Base-by-base conservation (phyloP, 2,113 vertebrate genomes). In the Syrmaticus mikado region DNA sequence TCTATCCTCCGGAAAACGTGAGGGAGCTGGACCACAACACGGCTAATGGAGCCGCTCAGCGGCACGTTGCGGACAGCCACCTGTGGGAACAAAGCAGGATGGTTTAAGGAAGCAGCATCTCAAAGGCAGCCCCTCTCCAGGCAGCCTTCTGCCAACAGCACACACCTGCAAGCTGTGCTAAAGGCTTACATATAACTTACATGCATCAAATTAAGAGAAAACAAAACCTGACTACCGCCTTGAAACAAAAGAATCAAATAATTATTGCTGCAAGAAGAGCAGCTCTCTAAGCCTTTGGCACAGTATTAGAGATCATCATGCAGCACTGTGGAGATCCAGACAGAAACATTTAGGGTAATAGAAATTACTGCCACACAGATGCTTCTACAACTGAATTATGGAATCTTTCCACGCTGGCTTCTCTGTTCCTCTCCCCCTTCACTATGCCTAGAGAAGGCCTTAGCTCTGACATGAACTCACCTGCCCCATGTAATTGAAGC, bases 1-100 rank as follows among this genome's bases (percentile, higher is more conserved):
- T 98, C 96, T 57, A 99, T 97, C 90, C 98, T 98, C 95, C 99
- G 99, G 87, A 99, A 99, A 55, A 99, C 98, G 5, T 99, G 99
- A 24, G 99, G 99, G 85, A 99, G 98, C 96, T 99, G 99, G 65
- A 99, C 98, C 85, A 99, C 86, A 66, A 99, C 98, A 2, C 98
- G 99, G 93, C 98, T 98, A 93, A 99, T 99, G 87, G 98, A 99
- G 28, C 99, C 99, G 0, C 95, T 97, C 93, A 97, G 94, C 0
- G 98, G 98, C 64, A 98, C 71, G 1, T 98, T 99, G 96, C 98
- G 99, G 61, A 98, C 65, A 0, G 98, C 94, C 92, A 99, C 97
- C 99, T 99, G 95, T 4, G 38, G 87, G 52, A 53, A 76, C 41
- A 16, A 81, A 93, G 52, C 0, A 20, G 64, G 34, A 64, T 2